phyloP scores from a whole-genome alignment of 2,888 invertebrate genomes.

The Tipula helvola region DNA sequence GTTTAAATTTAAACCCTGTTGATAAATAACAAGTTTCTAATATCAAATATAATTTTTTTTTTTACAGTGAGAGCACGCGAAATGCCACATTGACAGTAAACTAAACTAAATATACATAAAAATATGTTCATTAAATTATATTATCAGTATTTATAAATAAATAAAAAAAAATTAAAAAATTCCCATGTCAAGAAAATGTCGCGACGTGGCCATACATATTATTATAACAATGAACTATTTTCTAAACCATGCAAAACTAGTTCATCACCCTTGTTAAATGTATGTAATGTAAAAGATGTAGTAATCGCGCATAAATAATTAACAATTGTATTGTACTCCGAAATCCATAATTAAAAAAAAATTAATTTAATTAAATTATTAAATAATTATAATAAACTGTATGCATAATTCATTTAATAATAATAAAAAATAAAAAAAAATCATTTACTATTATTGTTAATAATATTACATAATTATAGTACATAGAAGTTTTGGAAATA shows the following conservation, averaged over 20 bases:
- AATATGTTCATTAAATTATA: neutral
- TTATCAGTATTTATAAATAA: slow-evolving; percentile 5
- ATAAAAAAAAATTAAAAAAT: neutral
- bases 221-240: neutral
- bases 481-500: neutral
- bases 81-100: slow-evolving; percentile 31
- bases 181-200: neutral
- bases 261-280: neutral
- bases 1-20: slow-evolving; percentile 29
- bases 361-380: neutral
- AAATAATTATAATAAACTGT: neutral
- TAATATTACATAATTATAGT: neutral
- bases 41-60: slow-evolving; percentile 16
- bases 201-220: neutral
- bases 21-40: neutral
- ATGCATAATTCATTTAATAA: neutral
- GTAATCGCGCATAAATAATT: neutral
- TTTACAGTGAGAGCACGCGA: slow-evolving; percentile 42
- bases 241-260: neutral
- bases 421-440: neutral
- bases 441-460: neutral
- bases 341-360: neutral
- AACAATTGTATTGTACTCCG: neutral
- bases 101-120: neutral
- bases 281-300: neutral